Base-by-base conservation (phyloP, 1,140 invertebrate genomes). In the Papilio machaon region DNA sequence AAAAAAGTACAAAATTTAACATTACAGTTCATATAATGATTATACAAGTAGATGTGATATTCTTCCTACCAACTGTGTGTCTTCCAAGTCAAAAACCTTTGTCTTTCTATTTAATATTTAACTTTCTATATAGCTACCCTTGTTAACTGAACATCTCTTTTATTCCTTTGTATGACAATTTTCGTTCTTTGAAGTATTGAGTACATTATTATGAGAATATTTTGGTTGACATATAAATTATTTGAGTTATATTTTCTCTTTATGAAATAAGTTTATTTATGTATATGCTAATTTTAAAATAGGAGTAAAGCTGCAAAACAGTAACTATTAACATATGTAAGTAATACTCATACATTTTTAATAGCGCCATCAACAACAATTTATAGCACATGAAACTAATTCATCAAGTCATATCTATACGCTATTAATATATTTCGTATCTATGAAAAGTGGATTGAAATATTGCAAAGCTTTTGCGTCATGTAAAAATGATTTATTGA, bases 401-500 rank as follows among this genome's bases (percentile, higher is more conserved):
- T 70, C 64, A 70, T 70, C 64, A 70, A 70, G 30, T 35, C 60
- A 64, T 35, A 70, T 70, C 64, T 70, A 35, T 70, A 70, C 19
- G 30, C 64, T 70, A 70, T 70, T 70, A 70, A 70, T 70, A 15
- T 70, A 38, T 70, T 70, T 23, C 30, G 64, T 70, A 70, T 30
- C 30, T 70, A 70, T 11, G 64, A 70, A 38, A 70, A 38, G 64
- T 64, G 60, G 60, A 30, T 64, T 64, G 60, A 64, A 70, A 70
- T 70, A 70, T 70, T 70, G 64, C 64, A 70, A 70, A 70, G 64
- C 64, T 70, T 35, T 70, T 70, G 64, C 64, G 64, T 70, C 64
- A 70, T 70, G 35, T 70, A 70, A 70, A 70, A 30, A 70, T 70
- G 64, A 70, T 70, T 70, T 70, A 70, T 70, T 38, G 30, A 70